These are phyloP conservation scores for Fistularia tabacaria DNA, from an alignment of 2,797 vertebrate species.

Conservation along the genomic window DNA sequence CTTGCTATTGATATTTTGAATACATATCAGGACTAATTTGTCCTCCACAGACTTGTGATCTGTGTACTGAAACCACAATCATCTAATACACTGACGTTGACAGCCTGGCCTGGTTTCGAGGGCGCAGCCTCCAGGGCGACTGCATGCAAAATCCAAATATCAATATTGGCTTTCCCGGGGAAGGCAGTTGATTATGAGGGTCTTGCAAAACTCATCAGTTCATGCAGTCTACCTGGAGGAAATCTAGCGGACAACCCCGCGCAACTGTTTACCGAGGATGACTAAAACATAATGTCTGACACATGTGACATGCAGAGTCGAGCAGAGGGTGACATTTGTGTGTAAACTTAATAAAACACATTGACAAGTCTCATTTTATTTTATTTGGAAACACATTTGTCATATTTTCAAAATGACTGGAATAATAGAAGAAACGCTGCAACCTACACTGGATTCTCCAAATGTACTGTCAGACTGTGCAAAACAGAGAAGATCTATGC, in stretches of 20 bases:
- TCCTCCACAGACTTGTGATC: too few species aligned
- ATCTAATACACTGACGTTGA: slow-evolving; percentile 3
- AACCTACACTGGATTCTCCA: slow-evolving; percentile 23
- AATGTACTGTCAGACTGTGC: slow-evolving; percentile 39
- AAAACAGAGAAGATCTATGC: slow-evolving; percentile 38
- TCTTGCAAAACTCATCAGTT: too few species aligned
- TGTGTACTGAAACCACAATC: neutral
- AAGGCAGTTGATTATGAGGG: too few species aligned
- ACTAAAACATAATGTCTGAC: too few species aligned
- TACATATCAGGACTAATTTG: too few species aligned
- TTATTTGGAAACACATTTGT: slow-evolving; percentile 45
- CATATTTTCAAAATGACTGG: slow-evolving; percentile 28
- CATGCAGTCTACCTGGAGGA: too few species aligned
- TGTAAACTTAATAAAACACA: neutral
- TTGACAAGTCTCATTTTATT: slow-evolving; percentile 1
- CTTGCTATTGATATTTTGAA: too few species aligned
- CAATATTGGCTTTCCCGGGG: neutral
- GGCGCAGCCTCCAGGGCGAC: slow-evolving; percentile 7
- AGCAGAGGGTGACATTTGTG: too few species aligned
- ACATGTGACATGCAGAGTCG: too few species aligned
- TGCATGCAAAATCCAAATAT: slow-evolving; percentile 19
- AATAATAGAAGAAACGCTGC: slow-evolving; percentile 32
- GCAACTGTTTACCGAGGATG: too few species aligned
- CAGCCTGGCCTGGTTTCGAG: slow-evolving; percentile 18
- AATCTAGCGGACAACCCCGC: too few species aligned